Evolutionary conservation across 1,140 invertebrate genomes (phyloP).

Genomic region (Zaprionus capensis): DNA sequence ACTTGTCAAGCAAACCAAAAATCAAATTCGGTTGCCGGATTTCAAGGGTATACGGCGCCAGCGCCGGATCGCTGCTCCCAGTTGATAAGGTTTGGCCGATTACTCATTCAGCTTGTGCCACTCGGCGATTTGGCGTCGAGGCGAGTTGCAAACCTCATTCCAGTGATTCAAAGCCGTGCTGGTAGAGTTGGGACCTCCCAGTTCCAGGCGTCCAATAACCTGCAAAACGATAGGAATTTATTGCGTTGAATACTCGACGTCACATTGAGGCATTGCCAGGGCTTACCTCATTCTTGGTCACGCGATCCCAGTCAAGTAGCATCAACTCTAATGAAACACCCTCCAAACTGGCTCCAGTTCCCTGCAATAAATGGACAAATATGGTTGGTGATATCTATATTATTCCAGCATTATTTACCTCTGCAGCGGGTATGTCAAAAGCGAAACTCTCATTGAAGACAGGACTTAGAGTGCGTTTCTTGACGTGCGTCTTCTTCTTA

Average conservation of each 20-base stretch:
- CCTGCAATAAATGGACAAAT: constrained; percentile 52
- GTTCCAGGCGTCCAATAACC: constrained; percentile 97
- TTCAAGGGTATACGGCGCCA: constrained; percentile 50
- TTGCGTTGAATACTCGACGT: constrained; percentile 2
- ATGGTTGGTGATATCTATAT: not conserved
- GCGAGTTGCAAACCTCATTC: constrained; percentile 97
- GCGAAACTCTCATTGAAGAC: constrained; percentile 99
- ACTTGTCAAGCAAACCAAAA: constrained; percentile 8
- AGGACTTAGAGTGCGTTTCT: constrained; percentile 98
- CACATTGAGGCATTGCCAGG: not conserved
- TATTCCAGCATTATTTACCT: constrained; percentile 64
- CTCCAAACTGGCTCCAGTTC: constrained; percentile 91
- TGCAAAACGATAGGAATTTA: constrained; percentile 71
- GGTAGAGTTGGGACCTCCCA: constrained; percentile 91
- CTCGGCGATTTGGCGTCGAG: constrained; percentile 98
- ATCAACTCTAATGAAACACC: constrained; percentile 96
- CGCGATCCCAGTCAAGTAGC: constrained; percentile 97
- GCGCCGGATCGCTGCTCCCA: constrained; percentile 50
- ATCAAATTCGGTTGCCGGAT: constrained; percentile 34
- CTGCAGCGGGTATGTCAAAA: constrained; percentile 90
- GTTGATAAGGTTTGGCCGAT: constrained; percentile 23
- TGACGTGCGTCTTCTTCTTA: constrained; percentile 99
- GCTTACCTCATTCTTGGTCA: constrained; percentile 97
- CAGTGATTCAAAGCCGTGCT: constrained; percentile 96
- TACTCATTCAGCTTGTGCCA: constrained; percentile 98